phyloP scores from a whole-genome alignment of 2,888 invertebrate species.

The Invenusta paracnida region DNA sequence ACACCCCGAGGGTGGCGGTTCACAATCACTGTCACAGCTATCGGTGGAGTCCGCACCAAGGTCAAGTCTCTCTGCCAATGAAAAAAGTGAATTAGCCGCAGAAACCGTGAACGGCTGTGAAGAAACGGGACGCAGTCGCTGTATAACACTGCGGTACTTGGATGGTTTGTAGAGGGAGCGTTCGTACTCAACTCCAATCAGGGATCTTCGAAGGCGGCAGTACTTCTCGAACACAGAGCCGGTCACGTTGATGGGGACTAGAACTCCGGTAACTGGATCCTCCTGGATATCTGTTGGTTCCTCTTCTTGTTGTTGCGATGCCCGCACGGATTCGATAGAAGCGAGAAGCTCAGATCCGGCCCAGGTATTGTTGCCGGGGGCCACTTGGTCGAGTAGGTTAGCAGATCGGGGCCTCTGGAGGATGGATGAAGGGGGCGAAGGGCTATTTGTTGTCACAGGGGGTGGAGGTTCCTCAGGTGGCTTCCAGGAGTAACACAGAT shows the following conservation, averaged over 20 bases:
- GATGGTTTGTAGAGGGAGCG: background rate
- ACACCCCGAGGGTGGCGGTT: background rate
- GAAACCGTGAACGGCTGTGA: background rate
- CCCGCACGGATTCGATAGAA: background rate
- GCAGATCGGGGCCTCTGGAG: background rate
- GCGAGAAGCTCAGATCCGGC: background rate
- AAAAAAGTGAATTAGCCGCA: background rate
- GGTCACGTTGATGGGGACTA: conserved; percentile 14
- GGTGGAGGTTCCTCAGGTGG: background rate
- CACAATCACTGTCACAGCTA: background rate
- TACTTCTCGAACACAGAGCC: conserved; percentile 12
- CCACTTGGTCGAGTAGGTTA: background rate
- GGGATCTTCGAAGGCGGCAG: conserved; percentile 21
- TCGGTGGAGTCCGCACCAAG: too few species aligned
- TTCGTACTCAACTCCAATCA: conserved; percentile 7
- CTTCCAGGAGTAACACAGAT: background rate
- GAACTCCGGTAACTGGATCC: background rate
- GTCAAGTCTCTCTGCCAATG: background rate
- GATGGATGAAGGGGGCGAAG: too few species aligned
- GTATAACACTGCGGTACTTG: background rate
- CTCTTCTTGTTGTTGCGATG: background rate
- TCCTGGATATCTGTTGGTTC: background rate
- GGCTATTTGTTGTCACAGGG: background rate
- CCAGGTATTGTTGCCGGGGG: background rate
- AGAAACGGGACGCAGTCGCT: background rate